Percentiles rank a stretch among this genome's conserved stretches.
phyloP scores from a whole-genome alignment of 1,140 invertebrate species.

The Microplitis demolitor region DNA sequence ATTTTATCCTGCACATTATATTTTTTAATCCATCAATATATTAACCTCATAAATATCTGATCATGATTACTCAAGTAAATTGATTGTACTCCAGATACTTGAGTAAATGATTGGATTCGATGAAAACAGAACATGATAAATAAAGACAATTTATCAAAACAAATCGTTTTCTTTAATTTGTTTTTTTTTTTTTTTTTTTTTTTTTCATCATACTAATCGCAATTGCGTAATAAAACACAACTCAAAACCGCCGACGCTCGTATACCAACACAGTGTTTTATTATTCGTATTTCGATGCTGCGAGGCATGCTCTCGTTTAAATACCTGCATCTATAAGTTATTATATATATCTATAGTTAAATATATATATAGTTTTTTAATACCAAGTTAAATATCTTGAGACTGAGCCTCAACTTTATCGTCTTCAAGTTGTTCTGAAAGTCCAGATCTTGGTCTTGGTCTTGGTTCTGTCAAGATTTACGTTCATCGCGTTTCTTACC shows the following conservation, averaged over 20 bases:
- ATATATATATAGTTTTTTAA: not conserved
- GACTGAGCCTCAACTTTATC: not conserved
- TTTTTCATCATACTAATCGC: slow-evolving; percentile 1
- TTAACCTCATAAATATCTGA: not conserved
- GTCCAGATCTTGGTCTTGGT: not conserved
- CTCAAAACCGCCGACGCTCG: slow-evolving; percentile 3
- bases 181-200: slow-evolving; percentile 1
- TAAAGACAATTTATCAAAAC: slow-evolving; percentile 20
- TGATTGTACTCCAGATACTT: not conserved
- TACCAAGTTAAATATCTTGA: no score
- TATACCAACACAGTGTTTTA: not conserved
- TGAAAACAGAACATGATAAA: slow-evolving; percentile 4
- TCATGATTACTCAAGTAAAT: not conserved
- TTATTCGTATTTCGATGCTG: slow-evolving; percentile 14
- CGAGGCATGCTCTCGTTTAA: slow-evolving; percentile 12
- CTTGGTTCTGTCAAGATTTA: not conserved
- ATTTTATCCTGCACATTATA: not conserved
- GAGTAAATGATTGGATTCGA: not conserved
- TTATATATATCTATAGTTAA: not conserved
- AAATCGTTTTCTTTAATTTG: slow-evolving; percentile 1
- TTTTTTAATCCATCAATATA: not conserved
- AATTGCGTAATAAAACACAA: slow-evolving; percentile 10
- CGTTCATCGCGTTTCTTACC: slow-evolving; percentile 12
- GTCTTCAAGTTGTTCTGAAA: not conserved
- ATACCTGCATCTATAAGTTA: slow-evolving; percentile 1